These are phyloP conservation scores for Chesias legatella DNA, from an alignment of 2,888 invertebrate genomes.

Conservation along the genomic window DNA sequence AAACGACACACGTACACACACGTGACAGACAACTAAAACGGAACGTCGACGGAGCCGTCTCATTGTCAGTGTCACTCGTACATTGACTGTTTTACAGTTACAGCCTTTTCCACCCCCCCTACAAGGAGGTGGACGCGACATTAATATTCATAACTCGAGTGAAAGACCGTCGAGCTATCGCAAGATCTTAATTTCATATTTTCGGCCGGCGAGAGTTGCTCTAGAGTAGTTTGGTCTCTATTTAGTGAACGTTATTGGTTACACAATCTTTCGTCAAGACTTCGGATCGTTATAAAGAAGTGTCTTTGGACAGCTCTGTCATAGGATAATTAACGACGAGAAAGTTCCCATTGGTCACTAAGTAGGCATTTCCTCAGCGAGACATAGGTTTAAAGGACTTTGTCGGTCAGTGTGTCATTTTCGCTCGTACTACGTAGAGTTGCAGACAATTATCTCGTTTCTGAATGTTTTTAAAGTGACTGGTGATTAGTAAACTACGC, in stretches of 20 bases:
- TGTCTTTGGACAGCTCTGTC: too few species aligned
- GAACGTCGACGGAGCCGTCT: slow-evolving; percentile 43
- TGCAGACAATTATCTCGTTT: slow-evolving; percentile 46
- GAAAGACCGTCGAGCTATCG: slow-evolving; percentile 43
- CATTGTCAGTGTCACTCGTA: slow-evolving; percentile 71
- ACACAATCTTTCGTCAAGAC: slow-evolving; percentile 1
- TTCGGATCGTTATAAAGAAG: too few species aligned
- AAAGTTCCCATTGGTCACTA: slow-evolving; percentile 48
- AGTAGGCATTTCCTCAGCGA: slow-evolving; percentile 50
- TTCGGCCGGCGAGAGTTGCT: slow-evolving; percentile 14
- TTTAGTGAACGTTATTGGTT: slow-evolving; percentile 26
- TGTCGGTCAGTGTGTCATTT: slow-evolving; percentile 61
- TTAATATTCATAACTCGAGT: slow-evolving; percentile 67
- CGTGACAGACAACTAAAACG: slow-evolving; percentile 64
- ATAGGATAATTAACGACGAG: slow-evolving; percentile 50
- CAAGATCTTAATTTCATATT: slow-evolving; percentile 8
- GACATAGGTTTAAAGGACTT: slow-evolving; percentile 51
- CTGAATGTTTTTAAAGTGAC: slow-evolving; percentile 29
- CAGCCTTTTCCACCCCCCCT: slow-evolving; percentile 52
- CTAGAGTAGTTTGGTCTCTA: slow-evolving; percentile 2
- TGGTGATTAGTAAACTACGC: slow-evolving; percentile 44
- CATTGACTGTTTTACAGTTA: slow-evolving; percentile 74
- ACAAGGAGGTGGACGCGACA: slow-evolving; percentile 56
- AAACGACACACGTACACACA: slow-evolving; percentile 61
- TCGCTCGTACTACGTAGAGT: slow-evolving; percentile 34